Conservation (phyloP, 1,140 invertebrate genomes). For the Apocrypta bakeri region DNA sequence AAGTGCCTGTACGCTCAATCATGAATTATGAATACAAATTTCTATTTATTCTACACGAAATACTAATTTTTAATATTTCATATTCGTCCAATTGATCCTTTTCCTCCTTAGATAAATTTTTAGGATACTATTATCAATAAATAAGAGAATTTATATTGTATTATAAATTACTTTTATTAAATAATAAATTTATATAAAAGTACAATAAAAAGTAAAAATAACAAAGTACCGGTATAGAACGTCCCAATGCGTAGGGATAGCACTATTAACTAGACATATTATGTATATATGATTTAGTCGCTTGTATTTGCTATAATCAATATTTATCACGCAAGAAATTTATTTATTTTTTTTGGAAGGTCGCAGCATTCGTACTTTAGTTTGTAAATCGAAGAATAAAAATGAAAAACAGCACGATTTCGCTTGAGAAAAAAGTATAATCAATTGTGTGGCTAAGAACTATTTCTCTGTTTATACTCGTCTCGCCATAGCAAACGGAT, state of each 20-base stretch:
- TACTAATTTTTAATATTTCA: slow-evolving; percentile 9
- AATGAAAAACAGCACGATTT: not conserved
- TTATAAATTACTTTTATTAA: slow-evolving; percentile 47
- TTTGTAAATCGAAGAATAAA: not conserved
- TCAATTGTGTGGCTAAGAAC: slow-evolving; percentile 1
- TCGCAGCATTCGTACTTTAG: slow-evolving; percentile 29
- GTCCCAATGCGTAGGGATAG: slow-evolving; percentile 6
- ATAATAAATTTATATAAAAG: slow-evolving; percentile 42
- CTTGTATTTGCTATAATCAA: slow-evolving; percentile 15
- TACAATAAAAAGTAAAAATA: slow-evolving; percentile 35
- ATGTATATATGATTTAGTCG: slow-evolving; percentile 4
- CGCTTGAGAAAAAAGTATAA: slow-evolving; percentile 19
- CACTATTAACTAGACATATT: slow-evolving; percentile 7
- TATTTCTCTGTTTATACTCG: slow-evolving; percentile 60
- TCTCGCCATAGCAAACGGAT: slow-evolving; percentile 52
- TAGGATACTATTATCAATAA: not conserved
- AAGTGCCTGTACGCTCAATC: slow-evolving; percentile 59
- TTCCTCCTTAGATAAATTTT: not conserved
- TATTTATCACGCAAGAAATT: slow-evolving; percentile 41
- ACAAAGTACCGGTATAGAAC: slow-evolving; percentile 4
- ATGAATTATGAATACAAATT: slow-evolving; percentile 54
- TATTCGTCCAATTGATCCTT: not conserved
- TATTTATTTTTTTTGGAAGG: slow-evolving; percentile 2
- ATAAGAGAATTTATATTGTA: slow-evolving; percentile 33
- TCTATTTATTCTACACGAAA: slow-evolving; percentile 50